Percentiles rank a stretch among this genome's conserved stretches.
Conservation (phyloP, 2,888 invertebrate species). For the Entomobrya proxima region DNA sequence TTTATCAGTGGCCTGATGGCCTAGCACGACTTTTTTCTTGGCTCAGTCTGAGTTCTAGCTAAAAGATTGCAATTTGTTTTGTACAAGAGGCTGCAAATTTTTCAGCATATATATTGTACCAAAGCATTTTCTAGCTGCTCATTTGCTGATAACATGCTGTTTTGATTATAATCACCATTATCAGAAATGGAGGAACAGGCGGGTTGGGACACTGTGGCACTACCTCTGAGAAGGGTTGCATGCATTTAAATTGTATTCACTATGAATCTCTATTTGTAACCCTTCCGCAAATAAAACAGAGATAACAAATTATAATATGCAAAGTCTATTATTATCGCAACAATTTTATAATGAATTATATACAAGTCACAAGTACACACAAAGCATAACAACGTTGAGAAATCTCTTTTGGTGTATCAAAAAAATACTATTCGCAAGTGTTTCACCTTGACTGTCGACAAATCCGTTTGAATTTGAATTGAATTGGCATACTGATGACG, state of each 20-base stretch:
- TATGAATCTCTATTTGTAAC: neutral
- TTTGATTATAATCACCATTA: constrained; percentile 50
- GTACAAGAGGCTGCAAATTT: neutral
- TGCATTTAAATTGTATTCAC: neutral
- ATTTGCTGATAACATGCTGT: constrained; percentile 40
- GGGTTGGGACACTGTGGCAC: neutral
- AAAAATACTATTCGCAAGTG: constrained; percentile 9
- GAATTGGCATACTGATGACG: constrained; percentile 6
- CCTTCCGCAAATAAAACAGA: constrained; percentile 25
- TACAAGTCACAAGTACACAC: neutral
- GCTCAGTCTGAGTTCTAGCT: neutral
- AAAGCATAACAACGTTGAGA: no score
- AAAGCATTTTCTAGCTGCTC: neutral
- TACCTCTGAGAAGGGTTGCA: constrained; percentile 6
- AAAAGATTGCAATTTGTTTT: neutral
- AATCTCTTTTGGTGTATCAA: neutral
- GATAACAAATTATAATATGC: neutral
- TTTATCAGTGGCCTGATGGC: constrained; percentile 18
- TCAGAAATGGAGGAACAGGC: constrained; percentile 26
- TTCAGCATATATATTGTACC: neutral
- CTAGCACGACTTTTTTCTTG: neutral
- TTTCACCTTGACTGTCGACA: constrained; percentile 13
- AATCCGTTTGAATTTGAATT: constrained; percentile 25
- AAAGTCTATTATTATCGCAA: neutral
- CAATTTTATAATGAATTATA: neutral